A percentile compares a stretch with the other conserved stretches of the same genome.
Conservation (phyloP, 35 echinoderm and acorn worm species). For the Diadema setosum region DNA sequence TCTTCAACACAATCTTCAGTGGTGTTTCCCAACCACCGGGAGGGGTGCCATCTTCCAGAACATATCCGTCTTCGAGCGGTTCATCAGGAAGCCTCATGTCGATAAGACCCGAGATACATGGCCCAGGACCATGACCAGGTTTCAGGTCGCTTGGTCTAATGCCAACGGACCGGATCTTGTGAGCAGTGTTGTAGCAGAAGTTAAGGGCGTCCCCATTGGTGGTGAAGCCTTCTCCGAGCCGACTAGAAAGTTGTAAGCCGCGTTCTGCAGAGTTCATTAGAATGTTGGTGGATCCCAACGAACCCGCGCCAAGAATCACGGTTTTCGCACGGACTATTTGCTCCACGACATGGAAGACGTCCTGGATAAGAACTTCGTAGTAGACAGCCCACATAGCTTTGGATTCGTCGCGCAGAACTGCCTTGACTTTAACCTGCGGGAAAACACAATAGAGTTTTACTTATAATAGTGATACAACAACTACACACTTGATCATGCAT, state of each 20-base stretch:
- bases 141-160: slow-evolving; percentile 24
- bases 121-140: slow-evolving; percentile 37
- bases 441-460: too few species aligned
- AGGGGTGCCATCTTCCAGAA: slow-evolving; percentile 65
- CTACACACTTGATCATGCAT: too few species aligned
- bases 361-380: slow-evolving; percentile 18
- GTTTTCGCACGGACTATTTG: slow-evolving; percentile 49
- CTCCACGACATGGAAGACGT: slow-evolving; percentile 41
- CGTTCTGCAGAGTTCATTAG: slow-evolving; percentile 52
- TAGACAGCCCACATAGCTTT: slow-evolving; percentile 44
- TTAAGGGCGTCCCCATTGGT: slow-evolving; percentile 67
- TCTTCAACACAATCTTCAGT: slow-evolving; percentile 67
- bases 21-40: slow-evolving; percentile 49
- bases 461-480: too few species aligned
- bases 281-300: slow-evolving; percentile 67
- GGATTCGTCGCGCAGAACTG: slow-evolving; percentile 32
- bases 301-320: slow-evolving; percentile 56
- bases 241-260: slow-evolving; percentile 34
- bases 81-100: slow-evolving; percentile 49
- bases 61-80: slow-evolving; percentile 35
- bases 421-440: slow-evolving; percentile 52
- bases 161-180: slow-evolving; percentile 37
- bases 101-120: slow-evolving; percentile 33
- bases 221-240: slow-evolving; percentile 53
- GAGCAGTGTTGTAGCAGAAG: slow-evolving; percentile 70